A percentile compares a stretch with the other conserved stretches of the same genome.
Evolutionary conservation across 2,888 invertebrate species (phyloP).

Genomic region (Lasioglossum oenotherae): DNA sequence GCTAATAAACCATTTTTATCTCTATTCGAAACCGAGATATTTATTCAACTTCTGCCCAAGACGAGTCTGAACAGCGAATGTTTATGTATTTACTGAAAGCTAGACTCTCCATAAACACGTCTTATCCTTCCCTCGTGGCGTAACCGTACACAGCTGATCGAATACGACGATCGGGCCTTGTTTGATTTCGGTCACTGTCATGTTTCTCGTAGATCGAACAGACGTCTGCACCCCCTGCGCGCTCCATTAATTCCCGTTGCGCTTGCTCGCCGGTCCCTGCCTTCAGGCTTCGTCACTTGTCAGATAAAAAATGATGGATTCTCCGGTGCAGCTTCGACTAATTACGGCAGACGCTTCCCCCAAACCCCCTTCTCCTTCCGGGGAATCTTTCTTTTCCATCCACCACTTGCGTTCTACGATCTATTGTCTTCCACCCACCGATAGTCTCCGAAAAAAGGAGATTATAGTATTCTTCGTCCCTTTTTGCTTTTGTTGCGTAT

Average conservation of each 20-base stretch:
- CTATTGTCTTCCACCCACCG: neutral
- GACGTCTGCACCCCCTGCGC: constrained; percentile 43
- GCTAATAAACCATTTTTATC: neutral
- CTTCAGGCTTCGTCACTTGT: constrained; percentile 41
- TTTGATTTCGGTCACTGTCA: constrained; percentile 71
- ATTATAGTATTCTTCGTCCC: neutral
- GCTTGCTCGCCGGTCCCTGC: constrained; percentile 32
- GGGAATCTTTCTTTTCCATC: neutral
- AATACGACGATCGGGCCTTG: constrained; percentile 52
- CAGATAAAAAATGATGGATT: constrained; percentile 63
- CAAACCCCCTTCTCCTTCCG: neutral
- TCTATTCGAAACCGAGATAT: neutral
- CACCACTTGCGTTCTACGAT: neutral
- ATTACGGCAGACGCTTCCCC: constrained; percentile 37
- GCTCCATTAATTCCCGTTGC: constrained; percentile 65
- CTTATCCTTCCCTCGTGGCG: neutral
- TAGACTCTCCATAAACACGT: neutral
- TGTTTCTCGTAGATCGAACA: constrained; percentile 57
- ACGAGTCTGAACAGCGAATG: neutral
- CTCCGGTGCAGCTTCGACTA: constrained; percentile 42
- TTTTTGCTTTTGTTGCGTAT: neutral
- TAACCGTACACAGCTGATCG: constrained; percentile 50
- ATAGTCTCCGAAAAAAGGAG: neutral
- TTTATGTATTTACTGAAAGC: neutral
- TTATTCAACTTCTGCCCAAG: neutral